Percentiles rank a stretch among this genome's conserved stretches.
phyloP scores from a whole-genome alignment of 2,113 vertebrate genomes.

The Esox niger region DNA sequence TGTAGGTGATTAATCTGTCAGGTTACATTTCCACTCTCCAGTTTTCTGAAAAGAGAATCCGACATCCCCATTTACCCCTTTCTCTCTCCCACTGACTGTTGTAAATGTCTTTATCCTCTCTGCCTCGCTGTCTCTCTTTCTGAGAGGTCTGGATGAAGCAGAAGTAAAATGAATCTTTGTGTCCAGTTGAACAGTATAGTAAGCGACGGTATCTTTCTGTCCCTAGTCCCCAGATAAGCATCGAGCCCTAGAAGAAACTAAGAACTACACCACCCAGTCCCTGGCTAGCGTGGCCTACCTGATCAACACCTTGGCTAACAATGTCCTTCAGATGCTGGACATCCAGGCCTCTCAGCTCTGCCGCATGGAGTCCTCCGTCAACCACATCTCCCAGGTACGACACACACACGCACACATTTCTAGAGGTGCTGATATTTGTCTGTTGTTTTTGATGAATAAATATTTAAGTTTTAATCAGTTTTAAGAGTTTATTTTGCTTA shows the following conservation, averaged over 20 bases:
- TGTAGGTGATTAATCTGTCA: too few relatives aligned
- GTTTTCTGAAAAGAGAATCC: too few relatives aligned
- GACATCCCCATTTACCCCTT: not conserved
- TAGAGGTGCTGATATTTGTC: not conserved
- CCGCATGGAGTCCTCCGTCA: conserved; percentile 90
- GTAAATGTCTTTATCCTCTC: too few relatives aligned
- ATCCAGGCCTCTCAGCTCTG: conserved; percentile 89
- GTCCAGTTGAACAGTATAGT: too few relatives aligned
- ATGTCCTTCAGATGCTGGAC: conserved; percentile 90
- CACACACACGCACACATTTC: not conserved
- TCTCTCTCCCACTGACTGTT: not conserved
- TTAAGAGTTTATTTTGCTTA: too few relatives aligned
- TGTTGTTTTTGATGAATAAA: too few relatives aligned
- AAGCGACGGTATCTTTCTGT: conserved; percentile 20
- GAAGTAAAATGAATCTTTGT: not conserved
- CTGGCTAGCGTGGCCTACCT: conserved; percentile 89
- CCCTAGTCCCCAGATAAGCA: conserved; percentile 83
- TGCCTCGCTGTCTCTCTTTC: not conserved
- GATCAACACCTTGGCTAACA: conserved; percentile 93
- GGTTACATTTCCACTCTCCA: too few relatives aligned
- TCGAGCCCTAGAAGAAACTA: conserved; percentile 88
- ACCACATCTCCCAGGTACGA: conserved; percentile 89
- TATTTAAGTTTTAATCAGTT: too few relatives aligned
- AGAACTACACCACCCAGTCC: conserved; percentile 89
- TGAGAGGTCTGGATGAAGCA: too few relatives aligned